Base-by-base conservation (phyloP, 2,797 vertebrate genomes). In the Euthynnus affinis region DNA sequence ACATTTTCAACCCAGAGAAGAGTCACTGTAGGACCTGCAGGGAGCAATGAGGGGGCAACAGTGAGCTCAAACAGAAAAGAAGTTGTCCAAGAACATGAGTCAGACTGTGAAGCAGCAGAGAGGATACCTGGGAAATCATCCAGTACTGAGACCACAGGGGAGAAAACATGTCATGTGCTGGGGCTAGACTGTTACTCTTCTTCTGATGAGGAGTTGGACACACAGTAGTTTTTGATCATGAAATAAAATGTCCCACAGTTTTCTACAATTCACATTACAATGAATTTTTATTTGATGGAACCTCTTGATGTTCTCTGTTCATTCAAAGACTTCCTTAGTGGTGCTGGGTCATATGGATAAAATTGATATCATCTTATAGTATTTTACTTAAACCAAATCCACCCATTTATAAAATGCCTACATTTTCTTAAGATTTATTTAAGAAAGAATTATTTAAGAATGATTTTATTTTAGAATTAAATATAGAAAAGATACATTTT, bases 121-220 rank as follows among this genome's bases (percentile, higher is more conserved):
- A 72, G 9, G 71, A 79, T 5, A 56, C 51, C 60, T 46, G 77
- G 69, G 40, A 76, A 74, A 69, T 9, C 69, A 3, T 29, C 58
- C 2, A 52, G 9, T 48, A 27, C 12, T 14, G 25, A 42, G 52
- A 55, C 20, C 18, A 20, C 27, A 34, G 68, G 69, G n/a, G 74
- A 80, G 27, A 87, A 12, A 53, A 77, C 18, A 0, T 60, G 64
- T 48, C 85, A 95, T 57, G 58, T 93, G 15, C 85, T 93, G 60
- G 94, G 95, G 58, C 88, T 95, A 7, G 88, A 86, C 75, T 95
- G 86, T 87, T 96, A 95, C 70, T 94, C 91, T 6, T 96, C 95
- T 6, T 95, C 94, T 49, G 95, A 95, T 64, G 95, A 95, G 2
- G 94, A 95, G 40, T 74, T 44, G 42, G 73, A 87, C 71, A 63